These are phyloP conservation scores for Sarotherodon lohbergeri DNA, from an alignment of 2,113 vertebrate genomes.

Conservation along the genomic window DNA sequence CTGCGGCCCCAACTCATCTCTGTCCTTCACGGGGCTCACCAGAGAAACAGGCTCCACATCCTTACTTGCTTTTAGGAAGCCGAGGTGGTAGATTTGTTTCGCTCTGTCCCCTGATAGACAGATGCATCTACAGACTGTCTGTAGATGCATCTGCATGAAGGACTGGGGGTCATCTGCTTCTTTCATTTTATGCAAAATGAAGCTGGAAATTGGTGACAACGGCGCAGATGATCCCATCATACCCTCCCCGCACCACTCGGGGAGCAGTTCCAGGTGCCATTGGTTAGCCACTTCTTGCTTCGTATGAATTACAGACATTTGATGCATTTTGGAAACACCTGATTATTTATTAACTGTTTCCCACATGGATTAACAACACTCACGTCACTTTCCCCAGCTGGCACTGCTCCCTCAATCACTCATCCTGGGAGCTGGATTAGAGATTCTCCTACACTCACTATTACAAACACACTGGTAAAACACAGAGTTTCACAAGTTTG, in stretches of 20 bases:
- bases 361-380: neutral
- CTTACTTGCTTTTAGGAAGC: neutral
- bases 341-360: neutral
- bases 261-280: neutral
- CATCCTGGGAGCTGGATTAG: constrained; percentile 5
- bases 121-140: neutral
- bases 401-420: neutral
- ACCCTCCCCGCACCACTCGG: neutral
- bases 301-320: neutral
- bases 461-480: neutral
- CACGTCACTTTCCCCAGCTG: neutral
- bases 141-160: neutral
- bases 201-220: neutral
- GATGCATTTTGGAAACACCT: neutral
- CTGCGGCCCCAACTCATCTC: neutral
- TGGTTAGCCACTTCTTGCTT: neutral
- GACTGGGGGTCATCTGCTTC: neutral
- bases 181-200: neutral
- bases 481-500: neutral
- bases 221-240: accelerated
- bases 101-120: neutral
- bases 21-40: accelerated
- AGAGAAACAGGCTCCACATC: neutral
- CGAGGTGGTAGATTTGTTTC: neutral
- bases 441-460: constrained; percentile 9